Evolutionary conservation across 1,140 invertebrate genomes (phyloP).

Genomic region (Pachypeltis micranthus): DNA sequence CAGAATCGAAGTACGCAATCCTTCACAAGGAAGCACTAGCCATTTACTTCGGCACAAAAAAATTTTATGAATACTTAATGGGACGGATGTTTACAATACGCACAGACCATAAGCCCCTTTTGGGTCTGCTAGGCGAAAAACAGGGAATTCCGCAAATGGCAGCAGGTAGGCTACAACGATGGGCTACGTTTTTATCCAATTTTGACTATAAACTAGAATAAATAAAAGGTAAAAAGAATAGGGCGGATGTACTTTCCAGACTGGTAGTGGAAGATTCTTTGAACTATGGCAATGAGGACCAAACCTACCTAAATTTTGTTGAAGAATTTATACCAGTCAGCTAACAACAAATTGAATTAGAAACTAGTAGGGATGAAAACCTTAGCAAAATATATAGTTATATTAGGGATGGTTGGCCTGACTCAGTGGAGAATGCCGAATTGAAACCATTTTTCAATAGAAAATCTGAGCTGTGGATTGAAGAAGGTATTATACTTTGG

Average conservation of each 20-base stretch:
- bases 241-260: constrained; percentile 24
- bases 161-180: constrained; percentile 29
- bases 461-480: no score
- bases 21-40: constrained; percentile 42
- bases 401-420: constrained; percentile 17
- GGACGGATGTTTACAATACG: constrained; percentile 33
- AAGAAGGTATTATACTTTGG: neutral
- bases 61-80: constrained; percentile 38
- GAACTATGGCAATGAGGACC: constrained; percentile 1
- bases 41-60: constrained; percentile 38
- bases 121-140: constrained; percentile 29
- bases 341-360: constrained; percentile 18
- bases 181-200: constrained; percentile 30
- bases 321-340: constrained; percentile 24
- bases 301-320: constrained; percentile 21
- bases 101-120: constrained; percentile 38
- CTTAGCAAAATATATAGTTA: constrained; percentile 25
- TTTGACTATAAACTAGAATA: constrained; percentile 29
- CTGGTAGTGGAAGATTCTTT: constrained; percentile 22
- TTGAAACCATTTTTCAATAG: no score
- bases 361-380: constrained; percentile 20
- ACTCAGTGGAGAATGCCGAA: constrained; percentile 15
- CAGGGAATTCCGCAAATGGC: constrained; percentile 28
- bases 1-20: constrained; percentile 39
- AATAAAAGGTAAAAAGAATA: constrained; percentile 25